Percentiles rank a stretch among this genome's conserved stretches.
phyloP scores from a whole-genome alignment of 2,113 vertebrate genomes.

The Tetraodon nigroviridis region DNA sequence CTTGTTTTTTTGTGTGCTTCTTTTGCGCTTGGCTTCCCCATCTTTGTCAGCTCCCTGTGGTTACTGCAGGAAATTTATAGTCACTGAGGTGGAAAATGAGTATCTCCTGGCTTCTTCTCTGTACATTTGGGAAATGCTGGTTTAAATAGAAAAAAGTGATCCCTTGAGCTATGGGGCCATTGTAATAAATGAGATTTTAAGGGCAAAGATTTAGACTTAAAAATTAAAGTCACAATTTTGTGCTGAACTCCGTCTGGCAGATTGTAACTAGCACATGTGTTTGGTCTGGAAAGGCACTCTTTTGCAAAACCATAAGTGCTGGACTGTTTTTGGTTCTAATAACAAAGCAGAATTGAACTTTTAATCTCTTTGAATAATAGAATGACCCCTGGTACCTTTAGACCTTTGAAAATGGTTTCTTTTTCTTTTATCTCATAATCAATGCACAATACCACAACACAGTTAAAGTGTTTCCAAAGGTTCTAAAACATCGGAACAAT shows the following conservation, averaged over 20 bases:
- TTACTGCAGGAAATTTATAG: slow-evolving; percentile 17
- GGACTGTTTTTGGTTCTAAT: not conserved
- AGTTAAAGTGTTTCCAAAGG: not conserved
- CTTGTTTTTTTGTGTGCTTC: too few relatives aligned
- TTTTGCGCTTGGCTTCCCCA: too few relatives aligned
- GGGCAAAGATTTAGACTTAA: too few relatives aligned
- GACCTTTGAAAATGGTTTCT: slow-evolving; percentile 6
- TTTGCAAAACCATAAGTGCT: not conserved
- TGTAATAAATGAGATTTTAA: too few relatives aligned
- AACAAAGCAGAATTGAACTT: slow-evolving; percentile 22
- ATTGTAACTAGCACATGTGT: too few relatives aligned
- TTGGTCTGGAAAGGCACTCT: not conserved
- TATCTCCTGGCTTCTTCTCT: slow-evolving; percentile 28
- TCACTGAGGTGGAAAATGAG: slow-evolving; percentile 47
- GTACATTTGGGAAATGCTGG: slow-evolving; percentile 10
- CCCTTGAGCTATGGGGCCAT: too few relatives aligned
- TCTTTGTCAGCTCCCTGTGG: too few relatives aligned
- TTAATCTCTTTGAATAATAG: slow-evolving; percentile 54
- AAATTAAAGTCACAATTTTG: too few relatives aligned
- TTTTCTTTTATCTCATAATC: slow-evolving; percentile 24
- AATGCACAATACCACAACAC: not conserved
- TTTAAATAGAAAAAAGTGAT: not conserved
- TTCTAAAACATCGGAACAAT: too few relatives aligned
- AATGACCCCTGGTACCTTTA: slow-evolving; percentile 9
- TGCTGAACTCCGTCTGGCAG: too few relatives aligned